A percentile compares a stretch with the other conserved stretches of the same genome.
phyloP scores from a whole-genome alignment of 2,797 vertebrate genomes.

The Helarctos malayanus region DNA sequence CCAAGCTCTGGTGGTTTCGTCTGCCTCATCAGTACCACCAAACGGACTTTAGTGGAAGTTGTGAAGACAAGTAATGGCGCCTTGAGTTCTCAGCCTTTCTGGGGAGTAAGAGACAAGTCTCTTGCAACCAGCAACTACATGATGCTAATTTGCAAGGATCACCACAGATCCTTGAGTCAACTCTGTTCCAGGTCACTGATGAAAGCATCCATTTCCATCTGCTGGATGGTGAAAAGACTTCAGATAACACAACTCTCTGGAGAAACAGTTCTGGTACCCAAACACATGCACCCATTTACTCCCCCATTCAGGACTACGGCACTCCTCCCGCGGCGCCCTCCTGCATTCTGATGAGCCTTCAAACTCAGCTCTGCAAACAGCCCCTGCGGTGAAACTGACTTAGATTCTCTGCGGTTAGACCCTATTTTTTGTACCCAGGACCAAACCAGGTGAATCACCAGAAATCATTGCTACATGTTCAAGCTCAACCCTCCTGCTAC shows the following conservation, averaged over 20 bases:
- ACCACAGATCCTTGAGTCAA: not conserved
- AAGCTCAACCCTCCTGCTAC: not conserved
- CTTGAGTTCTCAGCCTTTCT: conserved; percentile 1
- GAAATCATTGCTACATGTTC: not conserved
- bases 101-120: not conserved
- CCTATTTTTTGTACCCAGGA: not conserved
- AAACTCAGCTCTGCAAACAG: not conserved
- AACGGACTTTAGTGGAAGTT: not conserved
- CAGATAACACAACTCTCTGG: not conserved
- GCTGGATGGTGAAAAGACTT: not conserved
- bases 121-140: not conserved
- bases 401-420: not conserved
- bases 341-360: not conserved
- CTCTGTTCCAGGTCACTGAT: not conserved
- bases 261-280: not conserved
- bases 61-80: not conserved
- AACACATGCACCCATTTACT: not conserved
- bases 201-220: not conserved
- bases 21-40: conserved; percentile 3
- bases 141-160: not conserved
- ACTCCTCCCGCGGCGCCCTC: not conserved
- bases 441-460: not conserved
- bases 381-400: not conserved
- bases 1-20: conserved; percentile 12
- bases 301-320: not conserved